These are phyloP conservation scores for Sandelia bainsii DNA, from an alignment of 2,797 vertebrate species.

Conservation along the genomic window DNA sequence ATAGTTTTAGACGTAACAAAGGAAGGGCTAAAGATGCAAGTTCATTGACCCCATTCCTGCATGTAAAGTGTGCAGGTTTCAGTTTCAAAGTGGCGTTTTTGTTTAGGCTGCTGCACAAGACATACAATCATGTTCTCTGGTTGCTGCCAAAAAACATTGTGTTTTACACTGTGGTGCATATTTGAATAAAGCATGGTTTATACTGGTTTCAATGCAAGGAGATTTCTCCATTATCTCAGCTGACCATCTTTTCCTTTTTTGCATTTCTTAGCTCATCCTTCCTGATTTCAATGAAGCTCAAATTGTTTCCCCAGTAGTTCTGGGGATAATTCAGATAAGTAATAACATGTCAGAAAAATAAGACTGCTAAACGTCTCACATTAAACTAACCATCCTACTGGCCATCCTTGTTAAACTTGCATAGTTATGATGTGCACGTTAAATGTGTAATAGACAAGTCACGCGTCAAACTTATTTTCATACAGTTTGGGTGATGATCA, in stretches of 20 bases:
- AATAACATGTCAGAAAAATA: background rate
- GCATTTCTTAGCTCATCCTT: no score
- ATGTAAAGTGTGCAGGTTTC: conserved; percentile 8
- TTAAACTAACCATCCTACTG: no score
- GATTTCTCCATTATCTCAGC: conserved; percentile 1
- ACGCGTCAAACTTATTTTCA: background rate
- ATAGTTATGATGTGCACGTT: background rate
- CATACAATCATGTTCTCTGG: conserved; percentile 43
- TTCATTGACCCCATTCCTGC: background rate
- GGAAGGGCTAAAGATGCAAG: conserved; percentile 1
- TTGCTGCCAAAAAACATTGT: conserved; percentile 23
- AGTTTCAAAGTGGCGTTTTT: conserved; percentile 40
- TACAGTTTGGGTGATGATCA: background rate
- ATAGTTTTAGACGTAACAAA: conserved; percentile 28
- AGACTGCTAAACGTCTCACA: background rate
- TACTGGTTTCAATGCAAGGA: conserved; percentile 2
- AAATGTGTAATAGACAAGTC: background rate
- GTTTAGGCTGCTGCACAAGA: conserved; percentile 18
- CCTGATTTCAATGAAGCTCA: no score
- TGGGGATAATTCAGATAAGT: no score
- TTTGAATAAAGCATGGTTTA: conserved; percentile 18
- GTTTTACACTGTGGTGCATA: conserved; percentile 15
- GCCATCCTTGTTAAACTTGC: no score
- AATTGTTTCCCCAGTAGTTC: no score
- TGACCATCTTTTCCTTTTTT: background rate